Evolutionary conservation across 2,888 invertebrate species (phyloP), one percentile per base, ranked within the genome.

Genomic region (Craniophora ligustri): DNA sequence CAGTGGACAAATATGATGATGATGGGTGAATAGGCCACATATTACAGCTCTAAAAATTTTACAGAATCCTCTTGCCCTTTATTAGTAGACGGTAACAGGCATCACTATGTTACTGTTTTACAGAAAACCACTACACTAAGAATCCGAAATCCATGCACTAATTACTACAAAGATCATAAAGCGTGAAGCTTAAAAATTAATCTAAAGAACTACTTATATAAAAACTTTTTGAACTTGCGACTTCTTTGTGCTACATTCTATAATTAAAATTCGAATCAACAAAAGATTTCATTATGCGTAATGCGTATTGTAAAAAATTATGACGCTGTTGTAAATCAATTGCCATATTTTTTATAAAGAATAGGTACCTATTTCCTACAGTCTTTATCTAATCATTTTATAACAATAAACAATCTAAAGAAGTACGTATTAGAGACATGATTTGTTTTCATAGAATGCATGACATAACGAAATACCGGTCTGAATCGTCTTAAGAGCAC

Each of bases 381-480:
- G 26, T 4, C 26, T 26, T 26, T 26, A 26, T 26, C 26, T 26
- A 26, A 26, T 26, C 26, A 26, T 23, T 23, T 10, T 23, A 10
- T 10, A 23, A 23, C 26, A 26, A 26, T 26, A 26, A 26, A 26
- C 26, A 26, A 26, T 26, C 26, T n/a, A 23, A 23, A 5, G 26
- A 26, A 26, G 5, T n/a, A 26, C n/a, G 23, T 10, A n/a, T n/a
- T n/a, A n/a, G n/a, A n/a, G n/a, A n/a, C 23, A 23, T 23, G 1
- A 23, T 23, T 23, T 26, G 6, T 21, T 21, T 8, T 5, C 5
- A 5, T 19, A 21, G 7, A 23, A 10, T 1, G 3, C 23, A 3
- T 2, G 35, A 15, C 4, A 47, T 59, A 28, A 47, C 13, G 66
- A 48, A 53, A 59, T 35, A 51, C 14, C 11, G 23, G 23, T 23